Evolutionary conservation across 2,797 vertebrate genomes (phyloP).

Genomic region (Notolabrus celidotus): DNA sequence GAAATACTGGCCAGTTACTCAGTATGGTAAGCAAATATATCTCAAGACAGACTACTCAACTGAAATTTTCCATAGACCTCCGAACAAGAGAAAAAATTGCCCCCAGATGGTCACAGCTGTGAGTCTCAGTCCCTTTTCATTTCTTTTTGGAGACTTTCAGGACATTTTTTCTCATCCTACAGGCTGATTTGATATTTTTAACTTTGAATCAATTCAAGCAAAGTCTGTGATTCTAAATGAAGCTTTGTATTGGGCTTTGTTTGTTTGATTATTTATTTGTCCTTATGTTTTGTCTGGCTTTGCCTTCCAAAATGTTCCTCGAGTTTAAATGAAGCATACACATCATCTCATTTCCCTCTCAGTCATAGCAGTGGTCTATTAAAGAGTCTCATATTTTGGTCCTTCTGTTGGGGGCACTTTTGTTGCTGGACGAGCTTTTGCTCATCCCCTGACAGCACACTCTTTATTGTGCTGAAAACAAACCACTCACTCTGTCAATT

Average conservation of each 20-base stretch:
- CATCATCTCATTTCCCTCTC: not conserved
- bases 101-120: not conserved
- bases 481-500: conserved; percentile 6
- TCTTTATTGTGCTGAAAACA: conserved; percentile 13
- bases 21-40: not conserved
- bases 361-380: conserved; percentile 4
- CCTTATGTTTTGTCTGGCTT: not conserved
- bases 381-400: not conserved
- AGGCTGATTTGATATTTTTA: not conserved
- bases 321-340: conserved; percentile 1
- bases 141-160: conserved; percentile 3
- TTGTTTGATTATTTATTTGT: not conserved
- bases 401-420: conserved; percentile 14
- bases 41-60: not conserved
- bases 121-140: not conserved
- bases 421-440: conserved; percentile 2
- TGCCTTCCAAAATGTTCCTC: not conserved
- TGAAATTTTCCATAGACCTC: not conserved
- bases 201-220: not conserved
- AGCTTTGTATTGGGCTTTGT: not conserved
- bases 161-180: not conserved
- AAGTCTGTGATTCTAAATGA: not conserved
- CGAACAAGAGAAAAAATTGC: conserved; percentile 4
- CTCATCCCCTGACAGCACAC: conserved; percentile 6
- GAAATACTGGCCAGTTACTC: too few relatives aligned